These are phyloP conservation scores for Eremobia ochroleuca DNA, from an alignment of 2,888 invertebrate species.

Conservation along the genomic window DNA sequence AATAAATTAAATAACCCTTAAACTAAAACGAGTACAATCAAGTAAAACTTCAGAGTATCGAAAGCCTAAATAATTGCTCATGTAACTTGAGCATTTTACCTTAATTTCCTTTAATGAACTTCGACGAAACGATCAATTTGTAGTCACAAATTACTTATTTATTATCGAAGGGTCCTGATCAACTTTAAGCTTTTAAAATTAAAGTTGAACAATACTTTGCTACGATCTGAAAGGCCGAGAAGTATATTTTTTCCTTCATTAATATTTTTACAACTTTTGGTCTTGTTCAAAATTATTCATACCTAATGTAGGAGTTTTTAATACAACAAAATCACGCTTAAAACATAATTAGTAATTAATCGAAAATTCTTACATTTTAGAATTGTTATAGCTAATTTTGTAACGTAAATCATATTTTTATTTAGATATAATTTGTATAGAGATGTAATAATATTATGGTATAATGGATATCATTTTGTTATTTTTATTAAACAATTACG, in stretches of 20 bases:
- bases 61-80: not conserved
- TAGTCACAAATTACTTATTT: constrained; percentile 7
- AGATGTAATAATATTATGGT: too few species aligned
- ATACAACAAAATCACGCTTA: not conserved
- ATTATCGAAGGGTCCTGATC: constrained; percentile 2
- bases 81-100: constrained; percentile 11
- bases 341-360: not conserved
- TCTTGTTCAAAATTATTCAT: not conserved
- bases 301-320: too few species aligned
- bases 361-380: not conserved
- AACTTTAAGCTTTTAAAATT: constrained; percentile 17
- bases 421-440: too few species aligned
- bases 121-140: constrained; percentile 14
- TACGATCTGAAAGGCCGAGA: not conserved
- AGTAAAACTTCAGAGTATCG: not conserved
- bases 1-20: too few species aligned
- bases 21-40: not conserved
- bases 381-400: not conserved
- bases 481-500: too few species aligned
- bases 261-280: not conserved
- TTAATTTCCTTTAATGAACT: constrained; percentile 1
- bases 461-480: too few species aligned
- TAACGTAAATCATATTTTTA: too few species aligned
- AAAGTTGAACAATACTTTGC: constrained; percentile 6
- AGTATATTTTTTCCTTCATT: not conserved